Evolutionary conservation across 2,888 invertebrate genomes (phyloP).

Genomic region (Aleiodes alternator): DNA sequence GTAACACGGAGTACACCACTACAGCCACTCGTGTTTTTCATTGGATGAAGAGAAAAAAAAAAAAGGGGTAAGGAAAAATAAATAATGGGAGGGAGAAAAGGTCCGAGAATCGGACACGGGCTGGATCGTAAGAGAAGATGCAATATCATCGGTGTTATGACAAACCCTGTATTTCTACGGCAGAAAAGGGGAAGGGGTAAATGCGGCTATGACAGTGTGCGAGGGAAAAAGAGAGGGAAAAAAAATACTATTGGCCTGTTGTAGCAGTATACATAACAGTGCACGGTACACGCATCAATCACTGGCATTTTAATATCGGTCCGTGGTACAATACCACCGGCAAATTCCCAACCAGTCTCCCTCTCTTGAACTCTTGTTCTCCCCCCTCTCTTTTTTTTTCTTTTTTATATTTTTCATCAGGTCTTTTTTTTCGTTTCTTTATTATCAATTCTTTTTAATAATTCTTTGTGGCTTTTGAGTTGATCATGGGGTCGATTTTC

Average conservation of each 20-base stretch:
- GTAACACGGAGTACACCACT: slow-evolving; percentile 51
- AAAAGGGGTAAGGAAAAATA: slow-evolving; percentile 25
- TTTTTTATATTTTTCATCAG: slow-evolving; percentile 24
- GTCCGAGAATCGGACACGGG: slow-evolving; percentile 15
- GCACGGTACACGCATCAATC: slow-evolving; percentile 75
- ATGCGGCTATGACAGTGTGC: slow-evolving; percentile 1
- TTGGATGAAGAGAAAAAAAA: neutral
- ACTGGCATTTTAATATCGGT: slow-evolving; percentile 75
- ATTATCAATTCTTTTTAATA: slow-evolving; percentile 36
- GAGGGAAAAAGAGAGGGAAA: slow-evolving; percentile 22
- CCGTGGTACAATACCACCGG: slow-evolving; percentile 68
- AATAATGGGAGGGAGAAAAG: slow-evolving; percentile 40
- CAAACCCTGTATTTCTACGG: slow-evolving; percentile 65
- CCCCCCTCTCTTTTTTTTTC: slow-evolving; percentile 27
- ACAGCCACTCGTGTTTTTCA: slow-evolving; percentile 1
- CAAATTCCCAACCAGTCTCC: slow-evolving; percentile 38
- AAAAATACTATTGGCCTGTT: slow-evolving; percentile 54
- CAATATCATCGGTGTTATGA: slow-evolving; percentile 39
- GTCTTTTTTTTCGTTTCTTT: slow-evolving; percentile 35
- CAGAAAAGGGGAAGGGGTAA: slow-evolving; percentile 47
- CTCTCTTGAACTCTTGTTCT: slow-evolving; percentile 11
- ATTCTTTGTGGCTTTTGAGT: slow-evolving; percentile 46
- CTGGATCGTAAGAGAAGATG: slow-evolving; percentile 28
- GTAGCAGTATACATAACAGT: slow-evolving; percentile 59
- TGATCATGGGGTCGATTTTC: slow-evolving; percentile 18